phyloP scores from a whole-genome alignment of 2,113 vertebrate genomes.

The Cervus canadensis region DNA sequence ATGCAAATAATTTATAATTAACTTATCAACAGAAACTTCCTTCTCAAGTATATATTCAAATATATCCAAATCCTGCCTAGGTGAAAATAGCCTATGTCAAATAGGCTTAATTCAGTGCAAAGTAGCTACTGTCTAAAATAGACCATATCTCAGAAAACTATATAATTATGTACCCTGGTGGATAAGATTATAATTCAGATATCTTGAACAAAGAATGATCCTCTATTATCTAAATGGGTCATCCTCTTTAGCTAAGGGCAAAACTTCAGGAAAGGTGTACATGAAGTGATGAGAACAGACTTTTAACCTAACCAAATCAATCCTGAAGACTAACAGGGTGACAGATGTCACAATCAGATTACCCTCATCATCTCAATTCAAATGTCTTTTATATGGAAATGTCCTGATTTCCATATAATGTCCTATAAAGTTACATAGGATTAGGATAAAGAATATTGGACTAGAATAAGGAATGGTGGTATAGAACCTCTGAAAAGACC shows the following conservation, averaged over 20 bases:
- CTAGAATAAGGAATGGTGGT: background rate
- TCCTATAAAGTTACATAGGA: background rate
- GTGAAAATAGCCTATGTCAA: constrained; percentile 14
- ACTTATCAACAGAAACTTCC: background rate
- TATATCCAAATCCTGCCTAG: background rate
- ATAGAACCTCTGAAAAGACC: background rate
- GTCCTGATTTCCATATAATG: background rate
- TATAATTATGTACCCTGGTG: background rate
- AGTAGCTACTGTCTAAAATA: constrained; percentile 34
- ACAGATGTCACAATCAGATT: background rate
- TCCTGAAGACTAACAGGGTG: background rate
- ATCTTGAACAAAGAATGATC: background rate
- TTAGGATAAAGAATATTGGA: background rate
- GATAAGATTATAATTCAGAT: background rate
- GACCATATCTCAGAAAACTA: background rate
- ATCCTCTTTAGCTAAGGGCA: background rate
- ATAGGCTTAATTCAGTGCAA: constrained; percentile 17
- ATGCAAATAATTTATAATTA: constrained; percentile 7
- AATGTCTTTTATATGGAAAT: background rate
- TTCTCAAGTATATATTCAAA: background rate
- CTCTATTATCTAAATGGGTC: constrained; percentile 8
- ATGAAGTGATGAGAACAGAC: background rate
- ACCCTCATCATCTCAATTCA: background rate
- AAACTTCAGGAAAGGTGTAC: background rate
- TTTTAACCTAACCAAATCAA: background rate